Percentiles rank a stretch among this genome's conserved stretches.
These are phyloP conservation scores for Drosophila putrida DNA, from an alignment of 2,888 invertebrate species.

Conservation along the genomic window DNA sequence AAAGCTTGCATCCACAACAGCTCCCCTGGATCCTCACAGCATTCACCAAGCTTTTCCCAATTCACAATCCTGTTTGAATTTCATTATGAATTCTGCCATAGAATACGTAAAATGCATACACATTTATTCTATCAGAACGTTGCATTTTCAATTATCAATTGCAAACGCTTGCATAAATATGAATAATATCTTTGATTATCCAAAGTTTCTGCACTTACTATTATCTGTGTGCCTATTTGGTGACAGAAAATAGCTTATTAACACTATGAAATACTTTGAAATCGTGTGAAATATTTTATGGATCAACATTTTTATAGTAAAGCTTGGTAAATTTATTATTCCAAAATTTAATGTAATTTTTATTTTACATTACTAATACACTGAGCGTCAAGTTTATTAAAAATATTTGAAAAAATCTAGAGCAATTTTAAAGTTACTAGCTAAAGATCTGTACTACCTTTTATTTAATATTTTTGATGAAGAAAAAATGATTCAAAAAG, in stretches of 20 bases:
- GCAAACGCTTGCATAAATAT: conserved; percentile 37
- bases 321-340: too few relatives aligned
- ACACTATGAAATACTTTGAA: neutral
- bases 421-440: too few relatives aligned
- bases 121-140: neutral
- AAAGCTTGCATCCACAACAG: neutral
- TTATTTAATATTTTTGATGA: too few relatives aligned
- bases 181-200: conserved; percentile 20
- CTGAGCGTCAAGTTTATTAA: too few relatives aligned
- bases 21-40: too few relatives aligned
- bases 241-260: neutral
- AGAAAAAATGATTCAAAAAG: too few relatives aligned
- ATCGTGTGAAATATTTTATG: neutral
- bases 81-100: conserved; percentile 24
- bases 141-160: conserved; percentile 39
- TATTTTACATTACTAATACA: too few relatives aligned
- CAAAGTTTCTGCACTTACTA: neutral
- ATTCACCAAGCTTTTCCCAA: neutral
- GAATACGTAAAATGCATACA: conserved; percentile 2
- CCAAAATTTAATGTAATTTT: too few relatives aligned
- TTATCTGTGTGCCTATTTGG: neutral
- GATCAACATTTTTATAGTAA: neutral
- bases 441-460: too few relatives aligned
- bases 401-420: too few relatives aligned
- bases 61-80: conserved; percentile 24